Evolutionary conservation across 2,797 vertebrate genomes (phyloP).

Genomic region (Balearica regulorum): DNA sequence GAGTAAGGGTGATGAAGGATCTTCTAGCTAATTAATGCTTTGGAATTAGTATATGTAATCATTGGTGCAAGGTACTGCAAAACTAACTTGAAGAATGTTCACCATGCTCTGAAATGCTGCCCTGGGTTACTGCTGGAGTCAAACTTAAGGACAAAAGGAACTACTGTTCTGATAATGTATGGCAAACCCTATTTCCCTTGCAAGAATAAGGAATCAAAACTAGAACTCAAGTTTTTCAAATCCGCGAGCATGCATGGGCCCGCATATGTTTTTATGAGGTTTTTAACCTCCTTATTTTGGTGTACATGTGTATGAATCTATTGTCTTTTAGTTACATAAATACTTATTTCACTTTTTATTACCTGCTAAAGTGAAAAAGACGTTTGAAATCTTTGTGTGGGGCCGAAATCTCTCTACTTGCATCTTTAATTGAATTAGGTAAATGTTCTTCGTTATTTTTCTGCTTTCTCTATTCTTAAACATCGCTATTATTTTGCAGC

Average conservation of each 20-base stretch:
- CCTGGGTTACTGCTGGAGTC: background rate
- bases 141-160: background rate
- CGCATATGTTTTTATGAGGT: background rate
- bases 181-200: background rate
- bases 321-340: background rate
- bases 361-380: background rate
- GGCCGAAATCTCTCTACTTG: background rate
- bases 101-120: background rate
- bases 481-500: background rate
- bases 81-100: background rate
- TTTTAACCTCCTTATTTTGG: background rate
- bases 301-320: background rate
- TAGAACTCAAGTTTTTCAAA: background rate
- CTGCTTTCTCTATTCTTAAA: background rate
- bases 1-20: background rate
- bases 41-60: background rate
- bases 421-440: background rate
- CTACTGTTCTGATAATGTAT: background rate
- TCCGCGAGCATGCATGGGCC: background rate
- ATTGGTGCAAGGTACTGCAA: background rate
- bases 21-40: background rate
- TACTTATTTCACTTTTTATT: background rate
- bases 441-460: background rate
- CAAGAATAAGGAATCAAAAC: background rate
- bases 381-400: background rate